Conservation (phyloP, 2,888 invertebrate genomes). For the Scrobipalpa atriplicella region DNA sequence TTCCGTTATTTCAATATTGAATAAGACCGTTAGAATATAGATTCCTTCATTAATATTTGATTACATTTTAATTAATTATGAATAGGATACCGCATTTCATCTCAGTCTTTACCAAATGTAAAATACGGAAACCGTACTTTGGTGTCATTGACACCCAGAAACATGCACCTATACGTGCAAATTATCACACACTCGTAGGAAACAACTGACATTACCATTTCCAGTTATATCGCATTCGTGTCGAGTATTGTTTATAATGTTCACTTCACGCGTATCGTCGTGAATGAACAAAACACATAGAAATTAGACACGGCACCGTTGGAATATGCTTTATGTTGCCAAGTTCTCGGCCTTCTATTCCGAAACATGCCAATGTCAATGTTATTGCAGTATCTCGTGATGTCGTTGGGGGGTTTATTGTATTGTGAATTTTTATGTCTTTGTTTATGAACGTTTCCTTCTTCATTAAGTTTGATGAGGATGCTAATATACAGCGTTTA, state of each 20-base stretch:
- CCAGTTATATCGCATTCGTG: slow-evolving; percentile 1
- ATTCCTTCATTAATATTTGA: no score
- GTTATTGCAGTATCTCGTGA: slow-evolving; percentile 17
- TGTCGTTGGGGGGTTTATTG: neutral
- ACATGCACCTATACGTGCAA: neutral
- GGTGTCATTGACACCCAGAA: neutral
- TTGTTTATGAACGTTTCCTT: no score
- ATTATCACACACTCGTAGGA: neutral
- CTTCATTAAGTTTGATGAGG: no score
- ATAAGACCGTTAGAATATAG: no score
- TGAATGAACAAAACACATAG: slow-evolving; percentile 8
- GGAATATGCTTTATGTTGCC: neutral
- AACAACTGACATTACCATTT: neutral
- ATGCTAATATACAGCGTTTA: no score
- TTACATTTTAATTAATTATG: no score
- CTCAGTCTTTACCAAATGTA: no score
- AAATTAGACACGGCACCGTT: slow-evolving; percentile 14
- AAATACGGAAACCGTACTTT: neutral
- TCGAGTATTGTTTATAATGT: slow-evolving; percentile 10
- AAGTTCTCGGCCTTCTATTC: slow-evolving; percentile 19
- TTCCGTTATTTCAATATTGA: no score
- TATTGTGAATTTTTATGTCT: neutral
- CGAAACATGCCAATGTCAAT: slow-evolving; percentile 28
- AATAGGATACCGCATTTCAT: no score
- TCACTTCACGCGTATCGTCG: slow-evolving; percentile 8